phyloP scores from a whole-genome alignment of 2,888 invertebrate genomes.

The Sussaba pulchella region DNA sequence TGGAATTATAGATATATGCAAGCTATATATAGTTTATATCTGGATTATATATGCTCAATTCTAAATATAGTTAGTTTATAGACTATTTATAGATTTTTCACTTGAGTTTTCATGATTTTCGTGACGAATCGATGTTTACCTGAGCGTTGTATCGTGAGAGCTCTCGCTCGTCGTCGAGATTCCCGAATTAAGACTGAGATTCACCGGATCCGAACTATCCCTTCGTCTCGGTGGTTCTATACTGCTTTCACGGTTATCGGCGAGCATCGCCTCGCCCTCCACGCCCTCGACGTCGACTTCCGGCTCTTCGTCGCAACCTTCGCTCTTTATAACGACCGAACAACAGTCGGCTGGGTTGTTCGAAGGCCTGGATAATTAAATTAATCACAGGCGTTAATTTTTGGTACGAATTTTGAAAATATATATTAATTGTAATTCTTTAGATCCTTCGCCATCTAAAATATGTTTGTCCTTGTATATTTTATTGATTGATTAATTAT shows the following conservation, averaged over 20 bases:
- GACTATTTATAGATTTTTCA: no score
- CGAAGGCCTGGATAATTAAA: slow-evolving; percentile 76
- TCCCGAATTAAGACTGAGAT: slow-evolving; percentile 86
- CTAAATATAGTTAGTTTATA: no score
- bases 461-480: no score
- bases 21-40: no score
- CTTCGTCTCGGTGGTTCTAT: slow-evolving; percentile 87
- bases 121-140: slow-evolving; percentile 71
- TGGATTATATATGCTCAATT: no score
- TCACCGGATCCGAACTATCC: slow-evolving; percentile 93
- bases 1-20: no score
- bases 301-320: slow-evolving; percentile 82
- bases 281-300: slow-evolving; percentile 84
- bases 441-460: not conserved
- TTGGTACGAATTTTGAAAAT: not conserved
- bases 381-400: not conserved
- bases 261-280: slow-evolving; percentile 83
- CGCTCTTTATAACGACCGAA: slow-evolving; percentile 83
- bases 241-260: slow-evolving; percentile 81
- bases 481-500: not conserved
- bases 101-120: no score
- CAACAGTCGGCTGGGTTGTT: slow-evolving; percentile 83
- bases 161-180: slow-evolving; percentile 82
- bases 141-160: slow-evolving; percentile 81
- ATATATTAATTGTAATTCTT: not conserved